Evolutionary conservation across 2,113 vertebrate genomes (phyloP), one percentile per base, ranked within the genome.

Genomic region (Phyllopteryx taeniolatus): DNA sequence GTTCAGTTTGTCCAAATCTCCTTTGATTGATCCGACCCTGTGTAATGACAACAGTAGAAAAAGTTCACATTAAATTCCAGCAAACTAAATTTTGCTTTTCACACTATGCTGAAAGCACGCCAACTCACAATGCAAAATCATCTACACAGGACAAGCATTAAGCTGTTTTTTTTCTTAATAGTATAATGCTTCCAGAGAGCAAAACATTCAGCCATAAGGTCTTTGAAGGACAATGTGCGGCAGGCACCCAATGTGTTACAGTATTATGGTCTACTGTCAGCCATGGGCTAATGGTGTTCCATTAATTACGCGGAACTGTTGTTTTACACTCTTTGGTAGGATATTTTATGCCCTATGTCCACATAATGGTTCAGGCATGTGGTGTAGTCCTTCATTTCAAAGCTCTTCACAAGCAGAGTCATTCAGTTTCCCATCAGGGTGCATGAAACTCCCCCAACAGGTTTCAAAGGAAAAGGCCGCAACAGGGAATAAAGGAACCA

Each of bases 231-330:
- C 66, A 72, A 69, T 39, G 67, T 68, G 80, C 82, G 81, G 72
- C 70, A 53, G 79, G 83, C 76, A 60, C 81, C 77, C 64, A 17
- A 49, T 59, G 77, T 81, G 87, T 87, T 75, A 82, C 22, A 33
- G 27, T 31, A 59, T 85, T 84, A 82, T 66, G 81, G 82, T 83
- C 80, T 83, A 85, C 80, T 78, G 74, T 79, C 73, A 75, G 83
- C 84, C 72, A 77, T 71, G 72, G 80, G 82, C 82, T 89, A 82
- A 90, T 88, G 85, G 85, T 81, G 84, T 75, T 79, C 27, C 27
- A 27, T 27, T 80, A 79, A 85, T 89, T 86, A 91, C 85, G 79
- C 75, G 77, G 83, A 80, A 79, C 78, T 86, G 81, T 75, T 78
- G 76, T 3, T 86, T 88, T 85, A 80, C 83, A 72, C 76, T 75